Evolutionary conservation across 2,113 vertebrate genomes (phyloP).

Genomic region (Pica pica): DNA sequence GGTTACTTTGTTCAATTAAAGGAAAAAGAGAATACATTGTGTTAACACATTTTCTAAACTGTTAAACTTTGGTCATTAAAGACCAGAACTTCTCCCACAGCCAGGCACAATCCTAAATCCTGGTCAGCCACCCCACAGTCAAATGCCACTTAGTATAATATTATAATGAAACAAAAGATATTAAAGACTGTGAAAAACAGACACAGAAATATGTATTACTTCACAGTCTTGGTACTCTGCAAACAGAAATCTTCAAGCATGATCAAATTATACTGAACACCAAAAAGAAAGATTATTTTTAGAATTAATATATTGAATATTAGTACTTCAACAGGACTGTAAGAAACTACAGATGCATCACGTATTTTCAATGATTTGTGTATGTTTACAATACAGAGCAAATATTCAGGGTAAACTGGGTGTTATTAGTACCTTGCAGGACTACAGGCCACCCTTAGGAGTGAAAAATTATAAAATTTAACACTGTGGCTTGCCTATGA

Average conservation of each 20-base stretch:
- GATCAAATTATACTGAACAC: not conserved
- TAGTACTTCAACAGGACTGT: not conserved
- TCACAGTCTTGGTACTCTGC: not conserved
- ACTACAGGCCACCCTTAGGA: not conserved
- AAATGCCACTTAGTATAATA: not conserved
- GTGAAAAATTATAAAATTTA: not conserved
- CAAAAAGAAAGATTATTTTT: not conserved
- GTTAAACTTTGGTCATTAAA: not conserved
- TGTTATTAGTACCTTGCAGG: not conserved
- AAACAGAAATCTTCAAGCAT: not conserved
- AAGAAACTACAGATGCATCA: not conserved
- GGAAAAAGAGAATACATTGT: not conserved
- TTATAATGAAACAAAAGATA: not conserved
- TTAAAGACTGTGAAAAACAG: not conserved
- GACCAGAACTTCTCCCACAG: not conserved
- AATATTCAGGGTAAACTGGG: not conserved
- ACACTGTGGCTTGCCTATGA: not conserved
- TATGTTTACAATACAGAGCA: not conserved
- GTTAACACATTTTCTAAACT: not conserved
- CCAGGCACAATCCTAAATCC: not conserved
- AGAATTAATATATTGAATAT: not conserved
- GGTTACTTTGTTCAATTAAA: not conserved
- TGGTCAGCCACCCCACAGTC: not conserved
- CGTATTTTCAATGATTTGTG: not conserved
- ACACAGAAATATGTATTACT: not conserved